Conservation (phyloP, 2,113 vertebrate species). For the Corythornis vintsioides region DNA sequence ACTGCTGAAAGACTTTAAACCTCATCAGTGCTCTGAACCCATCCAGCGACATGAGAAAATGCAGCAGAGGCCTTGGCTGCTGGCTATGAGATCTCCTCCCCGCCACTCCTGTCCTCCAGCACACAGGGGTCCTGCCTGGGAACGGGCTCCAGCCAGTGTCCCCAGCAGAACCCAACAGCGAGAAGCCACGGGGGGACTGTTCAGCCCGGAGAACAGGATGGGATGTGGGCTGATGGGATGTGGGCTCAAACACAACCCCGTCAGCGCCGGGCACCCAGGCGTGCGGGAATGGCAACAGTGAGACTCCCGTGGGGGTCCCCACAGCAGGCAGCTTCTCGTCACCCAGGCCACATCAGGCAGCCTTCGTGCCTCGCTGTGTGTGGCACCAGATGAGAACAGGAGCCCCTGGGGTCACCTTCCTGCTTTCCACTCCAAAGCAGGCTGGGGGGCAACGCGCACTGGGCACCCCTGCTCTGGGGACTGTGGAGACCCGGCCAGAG, state of each 20-base stretch:
- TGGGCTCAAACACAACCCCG: neutral
- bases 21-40: neutral
- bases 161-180: fast-evolving
- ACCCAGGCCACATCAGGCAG: fast-evolving
- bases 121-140: fast-evolving
- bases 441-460: fast-evolving
- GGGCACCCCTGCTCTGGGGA: neutral
- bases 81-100: neutral
- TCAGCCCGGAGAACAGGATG: neutral
- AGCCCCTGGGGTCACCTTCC: neutral
- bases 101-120: neutral
- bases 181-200: neutral
- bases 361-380: fast-evolving
- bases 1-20: neutral
- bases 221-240: fast-evolving
- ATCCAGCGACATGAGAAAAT: neutral
- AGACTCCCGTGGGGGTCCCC: neutral
- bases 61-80: fast-evolving
- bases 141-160: neutral
- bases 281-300: no score
- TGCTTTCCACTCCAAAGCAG: neutral
- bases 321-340: fast-evolving
- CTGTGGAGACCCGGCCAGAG: neutral
- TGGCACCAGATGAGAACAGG: fast-evolving
- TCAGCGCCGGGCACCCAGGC: fast-evolving